Evolutionary conservation across 2,797 vertebrate genomes (phyloP), one percentile per base, ranked within the genome.

Genomic region (Microchirus variegatus): DNA sequence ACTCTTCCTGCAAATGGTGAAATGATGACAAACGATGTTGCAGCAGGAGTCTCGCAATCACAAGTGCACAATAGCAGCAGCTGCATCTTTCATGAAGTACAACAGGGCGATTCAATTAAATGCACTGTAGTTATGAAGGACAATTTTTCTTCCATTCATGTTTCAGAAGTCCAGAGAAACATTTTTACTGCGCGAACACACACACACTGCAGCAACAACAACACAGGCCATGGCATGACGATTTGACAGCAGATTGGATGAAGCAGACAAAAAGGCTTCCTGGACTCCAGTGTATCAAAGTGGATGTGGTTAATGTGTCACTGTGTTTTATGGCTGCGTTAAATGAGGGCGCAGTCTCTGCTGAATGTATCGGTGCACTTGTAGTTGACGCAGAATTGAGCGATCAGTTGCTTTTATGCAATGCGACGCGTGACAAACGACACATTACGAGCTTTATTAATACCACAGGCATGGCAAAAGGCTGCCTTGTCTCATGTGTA

Each of bases 281-380:
- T 57, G 59, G 53, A 63, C 16, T 43, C 51, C 5, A 58, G 54
- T 36, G 38, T 38, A 47, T 67, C 64, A 62, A 46, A 45, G 45
- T 31, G 31, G 31, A 31, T 31, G 45, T 19, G 65, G 45, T 63
- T 10, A 16, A 58, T 63, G 53, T 16, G 9, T 61, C 70, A 58
- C 37, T 35, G 60, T 54, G 61, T 73, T 77, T 81, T 73, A 67
- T 75, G 66, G 16, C 38, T 0, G 2, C 44, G 48, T 62, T 70
- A 64, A 63, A 48, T 63, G 57, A 42, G 38, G 50, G 59, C 45
- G 36, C 36, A 42, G 57, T 61, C 49, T 67, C n/a, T 10, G 4
- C 40, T 48, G 19, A 61, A 11, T 62, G 71, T 53, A 57, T 38
- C 26, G 54, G 19, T 57, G 40, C 59, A 40, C 17, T 10, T 3